Evolutionary conservation across 2,113 vertebrate genomes (phyloP).

Genomic region (Thryonomys swinderianus): DNA sequence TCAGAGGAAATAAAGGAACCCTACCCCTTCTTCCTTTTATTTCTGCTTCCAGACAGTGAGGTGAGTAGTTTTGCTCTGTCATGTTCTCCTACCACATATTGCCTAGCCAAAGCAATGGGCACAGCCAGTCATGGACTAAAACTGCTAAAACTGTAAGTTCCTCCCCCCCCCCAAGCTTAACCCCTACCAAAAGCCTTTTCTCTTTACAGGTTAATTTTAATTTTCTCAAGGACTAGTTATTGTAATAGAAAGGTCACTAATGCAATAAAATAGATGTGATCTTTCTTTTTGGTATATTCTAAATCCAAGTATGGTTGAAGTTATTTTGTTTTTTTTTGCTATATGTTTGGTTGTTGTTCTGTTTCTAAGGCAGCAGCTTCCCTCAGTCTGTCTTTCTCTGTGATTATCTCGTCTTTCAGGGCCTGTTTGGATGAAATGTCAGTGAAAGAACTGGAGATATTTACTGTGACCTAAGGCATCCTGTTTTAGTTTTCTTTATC

Average conservation of each 20-base stretch:
- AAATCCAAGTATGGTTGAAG: neutral
- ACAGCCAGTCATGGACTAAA: neutral
- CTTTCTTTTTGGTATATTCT: neutral
- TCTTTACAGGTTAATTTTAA: neutral
- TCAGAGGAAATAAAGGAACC: neutral
- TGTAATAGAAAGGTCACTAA: neutral
- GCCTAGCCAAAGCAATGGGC: neutral
- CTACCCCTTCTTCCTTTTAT: neutral
- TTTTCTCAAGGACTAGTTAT: neutral
- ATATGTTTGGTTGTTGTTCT: neutral
- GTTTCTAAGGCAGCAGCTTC: neutral
- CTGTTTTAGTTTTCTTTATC: neutral
- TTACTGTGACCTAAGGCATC: neutral
- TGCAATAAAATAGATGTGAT: neutral
- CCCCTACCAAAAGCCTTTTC: neutral
- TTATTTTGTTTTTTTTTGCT: neutral
- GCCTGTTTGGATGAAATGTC: neutral
- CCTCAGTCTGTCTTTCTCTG: neutral
- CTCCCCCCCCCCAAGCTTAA: neutral
- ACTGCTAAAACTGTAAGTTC: neutral
- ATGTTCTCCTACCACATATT: neutral
- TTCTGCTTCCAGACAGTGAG: neutral
- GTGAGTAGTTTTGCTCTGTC: neutral
- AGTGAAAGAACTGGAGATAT: neutral
- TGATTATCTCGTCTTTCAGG: neutral